Evolutionary conservation across 1,140 invertebrate genomes (phyloP), one percentile per base, ranked within the genome.

Genomic region (Pogonognathellus flavescens): DNA sequence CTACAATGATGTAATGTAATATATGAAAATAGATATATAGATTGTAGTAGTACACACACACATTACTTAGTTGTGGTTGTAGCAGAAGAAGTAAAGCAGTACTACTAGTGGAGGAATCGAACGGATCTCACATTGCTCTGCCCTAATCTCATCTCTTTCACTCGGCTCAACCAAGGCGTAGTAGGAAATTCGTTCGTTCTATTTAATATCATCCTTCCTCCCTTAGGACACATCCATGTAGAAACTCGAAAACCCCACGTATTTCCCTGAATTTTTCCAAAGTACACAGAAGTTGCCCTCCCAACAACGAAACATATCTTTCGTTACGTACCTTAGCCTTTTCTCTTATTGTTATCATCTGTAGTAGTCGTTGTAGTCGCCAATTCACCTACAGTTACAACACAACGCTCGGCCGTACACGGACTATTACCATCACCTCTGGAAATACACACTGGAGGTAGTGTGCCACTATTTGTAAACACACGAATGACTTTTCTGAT

Each of bases 121-220:
- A 31, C 70, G 70, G 70, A 76, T 76, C 70, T 76, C 70, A 76
- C 70, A 49, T 76, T 76, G 70, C 70, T 76, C 70, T 76, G 70
- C 41, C 70, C 70, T 76, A 76, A 76, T 76, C 70, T 76, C 70
- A 76, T 76, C 70, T 76, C 70, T 76, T 76, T 76, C 70, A 76
- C 70, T 76, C 70, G 49, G 70, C 70, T 76, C 70, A 76, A 50
- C 25, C n/a, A 31, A 76, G 41, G 70, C 70, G 70, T 76, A 76
- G 70, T 76, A 76, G 31, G 31, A 76, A 76, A 76, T 76, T 76
- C 70, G 70, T 83, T 83, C 82, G 82, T 83, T 83, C 82, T 62
- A 83, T 83, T 83, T 83, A 83, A 83, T 83, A 83, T 83, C 59
- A 83, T 83, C 57, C 82, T 60, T 25, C 60, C 82, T 83, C 82